These are phyloP conservation scores for Tethya wilhelma DNA, from an alignment of 37 sponge, comb jelly and placozoan genomes.

Conservation along the genomic window DNA sequence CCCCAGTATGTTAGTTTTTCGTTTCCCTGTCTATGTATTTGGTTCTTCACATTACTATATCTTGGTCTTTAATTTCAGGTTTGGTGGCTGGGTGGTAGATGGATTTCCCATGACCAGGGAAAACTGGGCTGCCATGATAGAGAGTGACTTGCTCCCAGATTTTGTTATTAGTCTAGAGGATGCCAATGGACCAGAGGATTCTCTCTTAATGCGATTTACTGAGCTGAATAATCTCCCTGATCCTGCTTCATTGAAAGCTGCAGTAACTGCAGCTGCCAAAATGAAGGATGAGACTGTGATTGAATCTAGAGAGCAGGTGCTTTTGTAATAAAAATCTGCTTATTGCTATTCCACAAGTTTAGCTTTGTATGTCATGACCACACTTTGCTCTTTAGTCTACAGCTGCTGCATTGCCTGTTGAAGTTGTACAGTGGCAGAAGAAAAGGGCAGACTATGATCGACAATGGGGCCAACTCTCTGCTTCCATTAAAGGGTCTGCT, in stretches of 20 bases:
- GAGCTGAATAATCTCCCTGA: slow-evolving; percentile 42
- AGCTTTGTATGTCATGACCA: neutral
- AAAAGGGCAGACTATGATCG: slow-evolving; percentile 42
- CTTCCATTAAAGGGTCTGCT: slow-evolving; percentile 77
- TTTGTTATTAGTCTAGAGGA: slow-evolving; percentile 82
- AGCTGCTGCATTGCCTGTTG: slow-evolving; percentile 9
- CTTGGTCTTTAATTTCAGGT: no score
- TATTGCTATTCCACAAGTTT: neutral
- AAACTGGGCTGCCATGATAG: slow-evolving; percentile 92
- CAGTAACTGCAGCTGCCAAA: neutral
- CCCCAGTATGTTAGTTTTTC: no score
- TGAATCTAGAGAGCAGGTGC: neutral
- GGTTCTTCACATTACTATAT: no score
- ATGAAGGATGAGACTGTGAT: neutral
- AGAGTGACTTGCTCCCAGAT: slow-evolving; percentile 84
- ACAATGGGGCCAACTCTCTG: slow-evolving; percentile 62
- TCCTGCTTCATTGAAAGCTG: slow-evolving; percentile 6
- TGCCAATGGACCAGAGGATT: slow-evolving; percentile 30
- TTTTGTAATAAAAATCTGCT: neutral
- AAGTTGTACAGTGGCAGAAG: slow-evolving; percentile 55
- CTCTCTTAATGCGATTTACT: slow-evolving; percentile 38
- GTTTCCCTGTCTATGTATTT: no score
- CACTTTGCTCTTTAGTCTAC: neutral
- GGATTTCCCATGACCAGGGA: slow-evolving; percentile 91
- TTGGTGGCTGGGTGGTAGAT: slow-evolving; percentile 98